phyloP scores from a whole-genome alignment of 1,140 invertebrate species.

The Diabrotica virgifera region DNA sequence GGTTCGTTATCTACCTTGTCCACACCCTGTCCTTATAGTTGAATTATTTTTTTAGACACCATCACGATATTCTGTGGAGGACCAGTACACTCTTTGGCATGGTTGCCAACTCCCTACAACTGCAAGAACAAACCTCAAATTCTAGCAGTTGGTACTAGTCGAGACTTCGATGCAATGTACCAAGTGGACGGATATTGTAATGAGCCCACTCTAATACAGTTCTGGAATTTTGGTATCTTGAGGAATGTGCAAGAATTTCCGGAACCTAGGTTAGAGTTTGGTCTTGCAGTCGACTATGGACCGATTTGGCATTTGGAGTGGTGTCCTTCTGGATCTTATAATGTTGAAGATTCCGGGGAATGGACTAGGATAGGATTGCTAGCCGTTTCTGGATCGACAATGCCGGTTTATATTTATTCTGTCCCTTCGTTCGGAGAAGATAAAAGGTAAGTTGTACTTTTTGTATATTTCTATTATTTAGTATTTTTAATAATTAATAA shows the following conservation, averaged over 20 bases:
- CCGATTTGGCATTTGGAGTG: constrained; percentile 67
- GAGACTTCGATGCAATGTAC: constrained; percentile 50
- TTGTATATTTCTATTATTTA: no score
- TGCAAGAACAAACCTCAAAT: constrained; percentile 48
- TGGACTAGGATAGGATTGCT: constrained; percentile 61
- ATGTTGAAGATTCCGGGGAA: constrained; percentile 27
- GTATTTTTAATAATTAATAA: no score
- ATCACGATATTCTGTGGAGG: constrained; percentile 61
- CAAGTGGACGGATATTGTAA: constrained; percentile 43
- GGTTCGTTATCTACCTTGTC: no score
- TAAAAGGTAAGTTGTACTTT: constrained; percentile 23
- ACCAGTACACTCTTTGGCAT: constrained; percentile 57
- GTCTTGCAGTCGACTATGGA: constrained; percentile 63
- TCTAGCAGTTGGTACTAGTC: constrained; percentile 55
- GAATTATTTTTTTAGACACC: constrained; percentile 39
- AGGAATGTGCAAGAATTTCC: constrained; percentile 35
- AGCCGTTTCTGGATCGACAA: constrained; percentile 66
- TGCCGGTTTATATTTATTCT: constrained; percentile 59
- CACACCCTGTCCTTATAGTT: constrained; percentile 8
- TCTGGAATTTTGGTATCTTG: constrained; percentile 57
- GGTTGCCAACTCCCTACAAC: constrained; percentile 53
- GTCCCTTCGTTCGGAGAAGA: constrained; percentile 46
- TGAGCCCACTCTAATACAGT: constrained; percentile 55
- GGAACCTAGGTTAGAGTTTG: constrained; percentile 51
- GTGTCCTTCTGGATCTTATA: constrained; percentile 70